Evolutionary conservation across 2,113 vertebrate genomes (phyloP), one percentile per base, ranked within the genome.

Genomic region (Madoqua kirkii): DNA sequence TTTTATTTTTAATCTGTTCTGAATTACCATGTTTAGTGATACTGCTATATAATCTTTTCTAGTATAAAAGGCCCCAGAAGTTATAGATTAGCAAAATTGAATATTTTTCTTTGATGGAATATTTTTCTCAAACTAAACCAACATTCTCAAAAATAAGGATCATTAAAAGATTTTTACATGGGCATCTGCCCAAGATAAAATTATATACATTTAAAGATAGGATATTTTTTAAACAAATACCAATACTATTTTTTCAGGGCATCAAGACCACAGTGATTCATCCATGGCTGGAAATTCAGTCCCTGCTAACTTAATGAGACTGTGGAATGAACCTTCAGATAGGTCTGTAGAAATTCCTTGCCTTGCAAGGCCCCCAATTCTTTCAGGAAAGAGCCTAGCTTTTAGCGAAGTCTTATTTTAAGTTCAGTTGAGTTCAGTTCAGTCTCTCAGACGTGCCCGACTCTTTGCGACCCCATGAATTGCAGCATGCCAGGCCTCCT

Each of bases 1-100:
- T 98, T 94, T 98, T 95, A 89, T 87, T 97, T 97, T 95, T 89
- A 96, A 71, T 97, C 93, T 97, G 87, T 83, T 96, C 84, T 97
- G 89, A 98, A 98, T 97, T 95, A 93, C 21, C 2, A 3, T 16
- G 29, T 94, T 87, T 86, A 93, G 64, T 85, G 81, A 96, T n/a
- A 87, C 88, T 92, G 2, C 57, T 96, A 45, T 97, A 97, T 97
- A 50, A 84, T 91, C 52, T 97, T 60, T 96, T 95, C 52, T n/a
- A 87, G 31, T 83, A 96, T 89, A 91, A 95, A 98, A 97, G 79
- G 27, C 11, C 59, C 87, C 79, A 93, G 85, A 98, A 97, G 81
- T 94, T 97, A 62, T 14, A 40, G 97, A 95, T 93, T 97, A 93
- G 67, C 95, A 95, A 97, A 86, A 13, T 29, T 96, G 84, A 31